Base-by-base conservation (phyloP, 2,888 invertebrate species). In the Drosophila fulvimacula region DNA sequence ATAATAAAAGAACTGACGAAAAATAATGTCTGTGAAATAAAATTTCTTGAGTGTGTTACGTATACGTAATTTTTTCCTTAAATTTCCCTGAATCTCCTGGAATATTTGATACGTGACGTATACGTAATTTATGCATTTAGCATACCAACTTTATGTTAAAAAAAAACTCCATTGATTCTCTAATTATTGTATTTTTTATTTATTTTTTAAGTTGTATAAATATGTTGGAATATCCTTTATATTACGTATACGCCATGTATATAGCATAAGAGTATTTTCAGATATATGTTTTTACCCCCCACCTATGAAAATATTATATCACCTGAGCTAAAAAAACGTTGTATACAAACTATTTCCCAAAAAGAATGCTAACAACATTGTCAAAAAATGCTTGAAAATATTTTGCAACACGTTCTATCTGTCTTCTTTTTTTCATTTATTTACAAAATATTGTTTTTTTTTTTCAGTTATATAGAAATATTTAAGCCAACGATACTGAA, bases 21-120 rank as follows among this genome's bases (percentile, higher is more conserved):
- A 1, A 10, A 30, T 10, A 3, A 3, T 24, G 5, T 2, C 24
- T 24, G 3, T 3, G 24, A n/a, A n/a, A n/a, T n/a, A n/a, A n/a
- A n/a, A n/a, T n/a, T 24, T 24, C 3, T 38, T 11, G 24, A 24
- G 2, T 3, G 2, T 24, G 24, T 24, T 24, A 2, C 44, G 44
- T 13, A 27, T 52, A 46, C 63, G 11, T 17, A 46, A 46, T 27
- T 27, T 27, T 27, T 27, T 27, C 27, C 24, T n/a, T n/a, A n/a
- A n/a, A n/a, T n/a, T n/a, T n/a, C n/a, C n/a, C n/a, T n/a, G n/a
- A n/a, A n/a, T n/a, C n/a, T n/a, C n/a, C n/a, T n/a, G n/a, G n/a
- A n/a, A n/a, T n/a, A n/a, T n/a, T n/a, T n/a, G n/a, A n/a, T 24
- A 24, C 24, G 4, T 24, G 24, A 24, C 24, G 24, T 24, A 24